Evolutionary conservation across 2,113 vertebrate genomes (phyloP), one percentile per base, ranked within the genome.

Genomic region (Corythaixoides concolor): DNA sequence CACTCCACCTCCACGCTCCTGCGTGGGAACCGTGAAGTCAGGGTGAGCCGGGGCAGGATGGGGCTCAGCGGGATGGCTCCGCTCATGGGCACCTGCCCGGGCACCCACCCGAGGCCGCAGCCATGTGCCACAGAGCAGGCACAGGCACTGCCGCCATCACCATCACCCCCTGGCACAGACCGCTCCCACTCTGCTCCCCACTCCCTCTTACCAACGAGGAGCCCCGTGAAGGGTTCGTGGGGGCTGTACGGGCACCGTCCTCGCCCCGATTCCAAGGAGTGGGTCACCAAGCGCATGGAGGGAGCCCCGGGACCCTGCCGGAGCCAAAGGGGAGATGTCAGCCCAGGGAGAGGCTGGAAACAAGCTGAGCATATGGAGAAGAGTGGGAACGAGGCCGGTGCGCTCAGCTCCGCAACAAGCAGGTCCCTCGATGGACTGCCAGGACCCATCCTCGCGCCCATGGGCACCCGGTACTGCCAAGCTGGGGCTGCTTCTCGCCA

Each of bases 201-300:
- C 27, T 41, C 6, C 2, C 28, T 59, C 98, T 98, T 95, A 99
- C 99, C 98, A 0, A 98, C 87, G 33, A 99, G 98, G 23, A 95
- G 92, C 3, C 98, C 98, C 0, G 98, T 97, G 78, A 99, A 99
- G 0, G 98, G 95, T 14, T 99, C 98, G 1, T 89, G 97, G 72
- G 99, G 99, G 91, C 98, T 99, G 97, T 98, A 99, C 0, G 99
- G 99, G 96, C 99, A 99, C 68, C 98, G 98, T 72, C 99, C 98
- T 97, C 97, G 90, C 27, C 99, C 99, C 0, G 99, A 98, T 69
- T 98, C 98, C n/a, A 98, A 68, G 2, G 95, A 79, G 17, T 97
- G 95, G 24, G 92, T 96, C 95, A 99, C 82, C 76, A 97, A 30
- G 27, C 33, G 67, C 96, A 97, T 96, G 28, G 33, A 5, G 33